Conservation (phyloP, 2,113 vertebrate species). For the Podocnemis expansa region DNA sequence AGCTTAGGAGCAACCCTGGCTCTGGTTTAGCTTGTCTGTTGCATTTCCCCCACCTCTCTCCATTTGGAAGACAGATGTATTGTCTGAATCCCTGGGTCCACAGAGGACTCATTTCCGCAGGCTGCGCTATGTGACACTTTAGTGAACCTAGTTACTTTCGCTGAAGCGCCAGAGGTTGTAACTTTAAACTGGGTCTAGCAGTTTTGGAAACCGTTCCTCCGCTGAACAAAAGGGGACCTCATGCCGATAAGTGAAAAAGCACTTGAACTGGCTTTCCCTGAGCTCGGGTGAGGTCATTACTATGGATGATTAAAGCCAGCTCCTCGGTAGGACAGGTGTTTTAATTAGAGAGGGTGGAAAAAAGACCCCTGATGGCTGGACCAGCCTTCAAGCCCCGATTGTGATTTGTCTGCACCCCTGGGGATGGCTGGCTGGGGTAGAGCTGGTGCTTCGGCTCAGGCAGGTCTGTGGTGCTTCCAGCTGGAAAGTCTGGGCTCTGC, state of each 20-base stretch:
- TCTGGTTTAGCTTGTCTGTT: neutral
- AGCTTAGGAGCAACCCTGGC: neutral
- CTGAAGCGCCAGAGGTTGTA: neutral
- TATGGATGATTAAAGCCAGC: neutral
- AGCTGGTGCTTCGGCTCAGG: accelerated
- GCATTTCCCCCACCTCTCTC: neutral
- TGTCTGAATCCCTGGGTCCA: neutral
- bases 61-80: neutral
- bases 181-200: neutral
- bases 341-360: neutral
- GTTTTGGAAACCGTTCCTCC: neutral
- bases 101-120: neutral
- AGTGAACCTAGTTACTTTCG: neutral
- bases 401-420: neutral
- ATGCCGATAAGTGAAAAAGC: neutral
- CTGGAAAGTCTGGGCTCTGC: neutral
- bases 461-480: neutral
- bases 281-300: neutral
- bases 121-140: neutral
- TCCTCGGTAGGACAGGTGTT: neutral
- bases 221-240: neutral
- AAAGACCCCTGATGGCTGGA: neutral
- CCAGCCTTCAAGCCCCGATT: neutral
- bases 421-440: neutral
- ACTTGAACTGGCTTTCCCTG: neutral